Percentiles rank a stretch among this genome's conserved stretches.
phyloP scores from a whole-genome alignment of 2,797 vertebrate genomes.

The Pangasius sanitwongsei region DNA sequence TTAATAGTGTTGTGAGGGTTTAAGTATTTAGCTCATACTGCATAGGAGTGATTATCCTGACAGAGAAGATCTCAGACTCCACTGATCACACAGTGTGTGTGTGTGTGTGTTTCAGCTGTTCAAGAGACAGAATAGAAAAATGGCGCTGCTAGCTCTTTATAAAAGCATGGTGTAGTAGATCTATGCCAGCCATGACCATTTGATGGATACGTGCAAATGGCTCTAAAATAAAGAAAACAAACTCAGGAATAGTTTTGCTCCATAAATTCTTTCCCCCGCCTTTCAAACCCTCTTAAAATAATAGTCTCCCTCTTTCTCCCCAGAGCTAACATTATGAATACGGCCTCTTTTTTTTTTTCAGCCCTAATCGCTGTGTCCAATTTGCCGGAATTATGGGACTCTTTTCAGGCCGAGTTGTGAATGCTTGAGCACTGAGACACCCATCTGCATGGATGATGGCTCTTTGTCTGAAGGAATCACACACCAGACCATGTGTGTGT shows the following conservation, averaged over 20 bases:
- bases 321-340: slow-evolving; percentile 50
- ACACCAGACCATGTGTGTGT: slow-evolving; percentile 49
- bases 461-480: slow-evolving; percentile 66
- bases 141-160: neutral
- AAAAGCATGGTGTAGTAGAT: slow-evolving; percentile 24
- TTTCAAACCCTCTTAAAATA: slow-evolving; percentile 49
- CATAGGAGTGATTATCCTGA: neutral
- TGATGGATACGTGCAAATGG: slow-evolving; percentile 48
- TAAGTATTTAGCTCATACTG: slow-evolving; percentile 3
- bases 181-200: slow-evolving; percentile 37
- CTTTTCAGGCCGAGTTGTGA: slow-evolving; percentile 63
- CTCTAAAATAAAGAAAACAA: slow-evolving; percentile 56
- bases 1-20: neutral
- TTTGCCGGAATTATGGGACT: slow-evolving; percentile 69
- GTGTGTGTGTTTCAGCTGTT: slow-evolving; percentile 31
- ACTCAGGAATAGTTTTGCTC: slow-evolving; percentile 44
- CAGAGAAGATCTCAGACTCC: neutral
- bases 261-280: slow-evolving; percentile 44
- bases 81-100: slow-evolving; percentile 32
- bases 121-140: slow-evolving; percentile 32
- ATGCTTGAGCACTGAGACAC: slow-evolving; percentile 60
- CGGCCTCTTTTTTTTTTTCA: slow-evolving; percentile 33
- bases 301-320: slow-evolving; percentile 55
- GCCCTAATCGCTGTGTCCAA: slow-evolving; percentile 68
- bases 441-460: slow-evolving; percentile 60